These are phyloP conservation scores for Scaeva pyrastri DNA, from an alignment of 2,888 invertebrate genomes.

Conservation along the genomic window DNA sequence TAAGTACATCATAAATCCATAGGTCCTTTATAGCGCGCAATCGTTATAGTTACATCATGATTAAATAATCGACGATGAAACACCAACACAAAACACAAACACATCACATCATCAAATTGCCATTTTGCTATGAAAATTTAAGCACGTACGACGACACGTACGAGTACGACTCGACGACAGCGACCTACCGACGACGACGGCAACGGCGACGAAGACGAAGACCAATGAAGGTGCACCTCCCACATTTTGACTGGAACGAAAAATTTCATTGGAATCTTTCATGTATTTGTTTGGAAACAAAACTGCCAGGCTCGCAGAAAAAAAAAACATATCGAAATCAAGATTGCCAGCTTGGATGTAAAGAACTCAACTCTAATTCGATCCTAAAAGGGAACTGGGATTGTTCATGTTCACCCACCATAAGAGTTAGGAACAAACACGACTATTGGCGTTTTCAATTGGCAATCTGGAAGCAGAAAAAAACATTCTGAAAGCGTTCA, in stretches of 20 bases:
- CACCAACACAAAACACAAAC: slow-evolving; percentile 1
- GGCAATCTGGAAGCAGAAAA: too few species aligned
- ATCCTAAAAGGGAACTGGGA: too few species aligned
- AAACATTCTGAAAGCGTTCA: too few species aligned
- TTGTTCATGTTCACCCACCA: too few species aligned
- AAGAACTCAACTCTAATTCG: too few species aligned
- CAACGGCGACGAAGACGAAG: background rate
- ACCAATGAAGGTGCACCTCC: background rate
- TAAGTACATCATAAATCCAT: background rate
- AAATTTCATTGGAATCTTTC: background rate
- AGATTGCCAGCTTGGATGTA: background rate
- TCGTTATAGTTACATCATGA: background rate
- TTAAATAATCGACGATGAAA: background rate
- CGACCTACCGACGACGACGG: too few species aligned
- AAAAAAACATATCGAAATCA: background rate
- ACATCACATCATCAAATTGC: background rate
- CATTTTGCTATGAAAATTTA: background rate
- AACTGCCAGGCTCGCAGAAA: background rate
- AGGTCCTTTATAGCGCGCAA: slow-evolving; percentile 3
- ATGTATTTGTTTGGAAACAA: slow-evolving; percentile 10
- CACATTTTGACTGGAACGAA: background rate
- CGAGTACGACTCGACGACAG: too few species aligned
- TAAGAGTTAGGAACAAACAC: too few species aligned
- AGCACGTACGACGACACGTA: slow-evolving; percentile 2
- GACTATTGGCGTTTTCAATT: too few species aligned